Evolutionary conservation across 2,113 vertebrate species (phyloP), one percentile per base, ranked within the genome.

Genomic region (Helogale parvula): DNA sequence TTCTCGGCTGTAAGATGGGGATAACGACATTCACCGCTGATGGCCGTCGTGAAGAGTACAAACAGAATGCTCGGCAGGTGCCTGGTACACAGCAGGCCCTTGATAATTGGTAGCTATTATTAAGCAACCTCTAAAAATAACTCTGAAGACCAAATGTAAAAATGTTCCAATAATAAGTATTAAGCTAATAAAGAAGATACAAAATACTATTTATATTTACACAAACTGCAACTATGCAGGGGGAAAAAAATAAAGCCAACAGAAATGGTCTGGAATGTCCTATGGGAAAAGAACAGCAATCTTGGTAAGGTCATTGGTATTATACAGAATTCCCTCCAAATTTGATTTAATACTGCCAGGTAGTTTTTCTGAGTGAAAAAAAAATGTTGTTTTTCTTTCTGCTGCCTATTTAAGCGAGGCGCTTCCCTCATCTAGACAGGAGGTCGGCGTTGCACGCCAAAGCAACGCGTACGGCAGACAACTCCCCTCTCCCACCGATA

Each of bases 61-160:
- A 87, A 94, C 4, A 87, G 74, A 93, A 93, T 83, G 47, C 54
- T 93, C 47, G 71, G 66, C 50, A 82, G 38, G 82, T 90, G 90
- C 45, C 29, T 94, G 27, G 31, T 38, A 87, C 12, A 87, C 19
- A 54, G 57, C 41, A 88, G 68, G 82, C 14, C n/a, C 63, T 95
- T 33, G 95, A 74, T 54, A 95, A 90, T 13, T 80, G 77, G 54
- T 35, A 81, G 54, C 33, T 96, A 94, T 94, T 89, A 89, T 69
- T 93, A 68, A 90, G 57, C 14, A 87, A 68, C 29, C 93, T 41
- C 65, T 92, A 97, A 95, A 96, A 94, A 95, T 95, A 92, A 91
- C 65, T 88, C 29, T 71, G 66, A 88, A 82, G 72, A 41, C 69
- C 13, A 88, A 96, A 86, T 89, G 50, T 54, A 97, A 93, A 97